Percentiles rank a stretch among this genome's conserved stretches.
Conservation (phyloP, 2,888 invertebrate genomes). For the Empis stercorea region DNA sequence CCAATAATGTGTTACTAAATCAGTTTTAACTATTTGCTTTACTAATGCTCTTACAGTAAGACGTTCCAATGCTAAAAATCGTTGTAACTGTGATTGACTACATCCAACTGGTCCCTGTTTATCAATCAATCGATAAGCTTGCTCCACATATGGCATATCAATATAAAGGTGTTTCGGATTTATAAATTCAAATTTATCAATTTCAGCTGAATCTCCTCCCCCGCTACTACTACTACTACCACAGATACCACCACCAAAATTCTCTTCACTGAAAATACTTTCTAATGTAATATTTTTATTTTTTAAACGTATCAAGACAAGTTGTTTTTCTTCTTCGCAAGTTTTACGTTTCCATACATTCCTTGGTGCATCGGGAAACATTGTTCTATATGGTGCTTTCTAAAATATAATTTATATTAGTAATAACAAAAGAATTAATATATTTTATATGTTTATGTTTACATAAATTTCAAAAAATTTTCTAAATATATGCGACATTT, state of each 20-base stretch:
- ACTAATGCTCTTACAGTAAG: conserved; percentile 37
- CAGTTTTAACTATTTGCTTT: conserved; percentile 32
- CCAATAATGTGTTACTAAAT: conserved; percentile 38
- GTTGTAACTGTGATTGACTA: conserved; percentile 35
- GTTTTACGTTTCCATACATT: conserved; percentile 41
- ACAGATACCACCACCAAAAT: neutral
- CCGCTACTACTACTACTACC: neutral
- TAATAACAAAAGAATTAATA: no score
- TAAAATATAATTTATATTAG: neutral
- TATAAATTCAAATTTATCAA: conserved; percentile 1
- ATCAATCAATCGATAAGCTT: conserved; percentile 40
- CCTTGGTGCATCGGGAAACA: conserved; percentile 43
- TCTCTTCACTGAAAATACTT: conserved; percentile 38
- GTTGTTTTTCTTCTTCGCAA: conserved; percentile 33
- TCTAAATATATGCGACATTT: conserved; percentile 38
- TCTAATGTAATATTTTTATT: conserved; percentile 42
- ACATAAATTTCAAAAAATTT: conserved; percentile 42
- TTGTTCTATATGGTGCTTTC: conserved; percentile 39
- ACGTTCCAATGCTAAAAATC: conserved; percentile 34
- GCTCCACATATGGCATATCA: conserved; percentile 36
- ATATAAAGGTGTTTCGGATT: conserved; percentile 20
- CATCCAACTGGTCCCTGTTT: conserved; percentile 40
- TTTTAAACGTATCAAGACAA: conserved; percentile 41
- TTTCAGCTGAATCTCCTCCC: neutral
- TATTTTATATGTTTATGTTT: conserved; percentile 17